Evolutionary conservation across 2,888 invertebrate species (phyloP).

Genomic region (Thera obeliscata): DNA sequence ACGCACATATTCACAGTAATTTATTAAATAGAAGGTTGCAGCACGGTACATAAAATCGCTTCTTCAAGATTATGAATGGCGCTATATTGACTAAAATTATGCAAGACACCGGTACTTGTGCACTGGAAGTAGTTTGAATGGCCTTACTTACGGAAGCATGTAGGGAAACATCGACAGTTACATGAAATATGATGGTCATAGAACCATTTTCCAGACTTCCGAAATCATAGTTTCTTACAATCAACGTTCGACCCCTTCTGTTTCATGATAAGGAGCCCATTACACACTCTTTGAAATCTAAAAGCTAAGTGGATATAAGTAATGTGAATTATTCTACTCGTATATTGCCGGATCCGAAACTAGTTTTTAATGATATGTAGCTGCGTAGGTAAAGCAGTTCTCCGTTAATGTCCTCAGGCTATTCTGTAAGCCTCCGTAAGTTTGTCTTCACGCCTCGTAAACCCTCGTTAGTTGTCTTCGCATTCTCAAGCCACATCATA

Average conservation of each 20-base stretch:
- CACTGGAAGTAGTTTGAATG: constrained; percentile 35
- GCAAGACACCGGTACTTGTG: constrained; percentile 50
- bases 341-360: constrained; percentile 3
- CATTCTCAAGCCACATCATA: constrained; percentile 19
- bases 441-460: constrained; percentile 31
- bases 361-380: constrained; percentile 5
- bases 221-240: background rate
- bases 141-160: constrained; percentile 33
- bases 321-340: background rate
- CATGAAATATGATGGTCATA: constrained; percentile 2
- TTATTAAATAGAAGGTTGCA: no score
- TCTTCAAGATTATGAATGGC: background rate
- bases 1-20: no score
- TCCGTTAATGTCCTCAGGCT: constrained; percentile 26
- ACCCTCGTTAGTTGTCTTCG: constrained; percentile 29
- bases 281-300: background rate
- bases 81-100: constrained; percentile 47
- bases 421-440: constrained; percentile 27
- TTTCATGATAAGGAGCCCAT: background rate
- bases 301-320: background rate
- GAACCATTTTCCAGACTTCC: constrained; percentile 1
- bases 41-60: no score
- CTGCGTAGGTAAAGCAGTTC: constrained; percentile 1
- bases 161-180: constrained; percentile 11
- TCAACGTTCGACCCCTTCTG: background rate